phyloP scores from a whole-genome alignment of 30 jellyfish, hydroid and myxozoan genomes.

The Nemopilema nomurai region DNA sequence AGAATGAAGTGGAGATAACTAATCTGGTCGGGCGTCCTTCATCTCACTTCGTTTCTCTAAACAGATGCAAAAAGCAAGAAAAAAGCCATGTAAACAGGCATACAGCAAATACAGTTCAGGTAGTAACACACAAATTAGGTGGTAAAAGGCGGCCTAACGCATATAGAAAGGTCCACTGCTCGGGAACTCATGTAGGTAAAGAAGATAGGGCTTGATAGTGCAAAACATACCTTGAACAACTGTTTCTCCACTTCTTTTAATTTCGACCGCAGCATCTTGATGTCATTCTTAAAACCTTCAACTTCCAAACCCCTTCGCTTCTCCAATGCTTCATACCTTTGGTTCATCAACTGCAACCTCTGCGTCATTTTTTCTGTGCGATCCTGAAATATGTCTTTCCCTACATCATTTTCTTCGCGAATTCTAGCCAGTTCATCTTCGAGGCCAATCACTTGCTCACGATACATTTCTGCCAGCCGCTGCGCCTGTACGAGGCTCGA shows the following conservation, averaged over 20 bases:
- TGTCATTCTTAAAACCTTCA: constrained; percentile 95
- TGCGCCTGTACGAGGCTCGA: constrained; percentile 87
- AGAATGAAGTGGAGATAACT: no score
- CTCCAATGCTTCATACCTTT: constrained; percentile 88
- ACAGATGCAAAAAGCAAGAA: no score
- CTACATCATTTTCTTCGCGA: constrained; percentile 92
- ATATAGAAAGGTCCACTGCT: no score
- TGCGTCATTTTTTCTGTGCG: constrained; percentile 84
- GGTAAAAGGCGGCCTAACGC: no score
- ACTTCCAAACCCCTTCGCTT: constrained; percentile 89
- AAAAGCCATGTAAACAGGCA: no score
- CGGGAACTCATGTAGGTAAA: no score
- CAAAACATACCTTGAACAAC: constrained; percentile 75
- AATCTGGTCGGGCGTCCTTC: no score
- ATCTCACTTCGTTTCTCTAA: no score
- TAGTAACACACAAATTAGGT: no score
- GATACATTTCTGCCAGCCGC: constrained; percentile 92
- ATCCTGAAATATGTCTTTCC: constrained; percentile 79
- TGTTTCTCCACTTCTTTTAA: constrained; percentile 95
- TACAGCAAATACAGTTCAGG: no score
- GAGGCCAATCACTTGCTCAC: constrained; percentile 97
- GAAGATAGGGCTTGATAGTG: background rate
- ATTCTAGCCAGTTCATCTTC: constrained; percentile 97
- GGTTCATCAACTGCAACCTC: constrained; percentile 90
- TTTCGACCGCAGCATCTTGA: constrained; percentile 81